Evolutionary conservation across 2,888 invertebrate species (phyloP).

Genomic region (Synergus laeviventris): DNA sequence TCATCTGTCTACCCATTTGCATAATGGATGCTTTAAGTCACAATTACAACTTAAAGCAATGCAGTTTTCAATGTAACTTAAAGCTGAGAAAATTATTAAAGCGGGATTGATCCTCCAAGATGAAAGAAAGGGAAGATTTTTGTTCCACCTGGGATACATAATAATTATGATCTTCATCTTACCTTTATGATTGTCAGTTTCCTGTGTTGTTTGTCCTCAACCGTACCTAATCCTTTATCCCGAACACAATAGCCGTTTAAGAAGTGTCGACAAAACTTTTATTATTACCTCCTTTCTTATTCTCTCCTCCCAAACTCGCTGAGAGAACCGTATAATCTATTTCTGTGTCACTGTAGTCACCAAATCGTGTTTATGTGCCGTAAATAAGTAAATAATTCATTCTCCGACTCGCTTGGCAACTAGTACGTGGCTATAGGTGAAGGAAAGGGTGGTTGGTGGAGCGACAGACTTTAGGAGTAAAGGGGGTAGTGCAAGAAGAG

Average conservation of each 20-base stretch:
- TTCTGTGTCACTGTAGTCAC: slow-evolving; percentile 41
- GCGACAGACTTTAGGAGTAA: slow-evolving; percentile 54
- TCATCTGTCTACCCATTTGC: neutral
- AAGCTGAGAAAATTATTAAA: neutral
- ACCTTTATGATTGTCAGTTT: neutral
- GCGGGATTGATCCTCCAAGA: neutral
- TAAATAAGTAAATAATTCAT: slow-evolving; percentile 75
- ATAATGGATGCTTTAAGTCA: neutral
- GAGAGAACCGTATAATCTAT: slow-evolving; percentile 30
- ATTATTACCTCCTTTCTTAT: slow-evolving; percentile 4
- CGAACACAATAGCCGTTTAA: neutral
- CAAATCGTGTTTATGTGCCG: slow-evolving; percentile 67
- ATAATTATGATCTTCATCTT: neutral
- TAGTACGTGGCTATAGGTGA: slow-evolving; percentile 58
- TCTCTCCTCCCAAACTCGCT: neutral
- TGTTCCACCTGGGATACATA: neutral
- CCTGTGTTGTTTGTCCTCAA: neutral
- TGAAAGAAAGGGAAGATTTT: too few species aligned
- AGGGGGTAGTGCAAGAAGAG: slow-evolving; percentile 51
- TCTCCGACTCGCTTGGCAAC: slow-evolving; percentile 68
- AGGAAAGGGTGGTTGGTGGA: slow-evolving; percentile 62
- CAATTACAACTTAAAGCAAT: neutral
- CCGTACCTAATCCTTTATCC: neutral
- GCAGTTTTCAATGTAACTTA: neutral
- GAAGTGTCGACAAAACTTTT: neutral